phyloP scores from a whole-genome alignment of 2,113 vertebrate species.

The Lagopus leucura region DNA sequence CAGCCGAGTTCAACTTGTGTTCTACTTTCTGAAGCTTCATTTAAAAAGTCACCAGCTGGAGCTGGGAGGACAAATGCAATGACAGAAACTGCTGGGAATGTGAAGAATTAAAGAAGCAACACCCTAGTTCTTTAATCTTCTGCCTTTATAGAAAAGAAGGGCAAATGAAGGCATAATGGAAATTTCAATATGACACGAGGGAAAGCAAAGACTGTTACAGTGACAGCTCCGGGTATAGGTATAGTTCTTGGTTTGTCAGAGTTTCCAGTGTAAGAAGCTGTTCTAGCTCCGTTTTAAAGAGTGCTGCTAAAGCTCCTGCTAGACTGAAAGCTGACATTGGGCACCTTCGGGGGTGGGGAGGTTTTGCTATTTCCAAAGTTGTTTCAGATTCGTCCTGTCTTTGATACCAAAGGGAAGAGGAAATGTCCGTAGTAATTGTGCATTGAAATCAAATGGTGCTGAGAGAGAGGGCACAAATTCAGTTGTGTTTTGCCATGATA shows the following conservation, averaged over 20 bases:
- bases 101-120: background rate
- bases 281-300: background rate
- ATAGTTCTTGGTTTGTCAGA: background rate
- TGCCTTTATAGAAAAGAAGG: background rate
- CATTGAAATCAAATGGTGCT: background rate
- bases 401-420: background rate
- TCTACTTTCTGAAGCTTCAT: background rate
- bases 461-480: background rate
- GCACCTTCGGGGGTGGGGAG: background rate
- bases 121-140: background rate
- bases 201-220: background rate
- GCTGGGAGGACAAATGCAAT: background rate
- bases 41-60: background rate
- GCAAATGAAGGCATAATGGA: conserved; percentile 7
- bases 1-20: background rate
- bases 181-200: conserved; percentile 6
- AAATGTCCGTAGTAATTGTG: background rate
- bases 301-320: background rate
- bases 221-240: background rate
- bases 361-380: background rate
- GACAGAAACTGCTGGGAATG: background rate
- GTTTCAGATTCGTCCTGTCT: background rate
- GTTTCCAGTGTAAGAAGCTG: background rate
- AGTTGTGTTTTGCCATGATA: background rate
- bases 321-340: background rate